These are phyloP conservation scores for Clivina fossor DNA, from an alignment of 2,888 invertebrate genomes.

Conservation along the genomic window DNA sequence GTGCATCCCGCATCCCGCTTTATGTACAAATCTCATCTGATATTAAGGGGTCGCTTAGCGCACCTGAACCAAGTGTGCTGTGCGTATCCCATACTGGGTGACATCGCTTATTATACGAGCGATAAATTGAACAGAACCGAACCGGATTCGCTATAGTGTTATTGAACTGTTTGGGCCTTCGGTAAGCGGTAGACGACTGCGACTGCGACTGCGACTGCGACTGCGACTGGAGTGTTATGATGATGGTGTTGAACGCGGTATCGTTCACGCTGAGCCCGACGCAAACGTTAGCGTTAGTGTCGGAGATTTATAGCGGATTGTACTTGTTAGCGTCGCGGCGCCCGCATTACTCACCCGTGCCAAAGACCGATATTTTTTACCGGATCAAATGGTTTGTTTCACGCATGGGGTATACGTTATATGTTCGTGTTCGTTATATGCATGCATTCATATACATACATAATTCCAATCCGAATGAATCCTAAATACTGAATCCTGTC, in stretches of 20 bases:
- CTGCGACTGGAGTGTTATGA: slow-evolving; percentile 24
- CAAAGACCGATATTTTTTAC: no score
- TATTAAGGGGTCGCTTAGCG: slow-evolving; percentile 12
- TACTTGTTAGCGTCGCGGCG: slow-evolving; percentile 19
- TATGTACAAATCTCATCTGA: slow-evolving; percentile 9
- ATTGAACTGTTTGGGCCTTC: slow-evolving; percentile 10
- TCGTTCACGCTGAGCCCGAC: slow-evolving; percentile 13
- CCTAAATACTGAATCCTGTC: no score
- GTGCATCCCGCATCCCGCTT: no score
- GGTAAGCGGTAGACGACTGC: background rate
- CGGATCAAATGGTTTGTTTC: no score
- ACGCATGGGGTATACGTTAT: no score
- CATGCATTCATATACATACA: no score
- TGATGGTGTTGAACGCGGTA: slow-evolving; percentile 22
- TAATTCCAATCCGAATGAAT: no score
- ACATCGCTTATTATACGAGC: slow-evolving; percentile 26
- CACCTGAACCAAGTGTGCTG: slow-evolving; percentile 23
- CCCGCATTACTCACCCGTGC: no score
- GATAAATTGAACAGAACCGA: slow-evolving; percentile 26
- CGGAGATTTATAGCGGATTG: slow-evolving; percentile 29
- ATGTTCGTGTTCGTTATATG: no score
- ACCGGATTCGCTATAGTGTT: slow-evolving; percentile 17
- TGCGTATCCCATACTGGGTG: slow-evolving; percentile 23
- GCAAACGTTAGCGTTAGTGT: background rate
- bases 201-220: background rate